These are phyloP conservation scores for Diogma glabrata DNA, from an alignment of 2,888 invertebrate species.

Conservation along the genomic window DNA sequence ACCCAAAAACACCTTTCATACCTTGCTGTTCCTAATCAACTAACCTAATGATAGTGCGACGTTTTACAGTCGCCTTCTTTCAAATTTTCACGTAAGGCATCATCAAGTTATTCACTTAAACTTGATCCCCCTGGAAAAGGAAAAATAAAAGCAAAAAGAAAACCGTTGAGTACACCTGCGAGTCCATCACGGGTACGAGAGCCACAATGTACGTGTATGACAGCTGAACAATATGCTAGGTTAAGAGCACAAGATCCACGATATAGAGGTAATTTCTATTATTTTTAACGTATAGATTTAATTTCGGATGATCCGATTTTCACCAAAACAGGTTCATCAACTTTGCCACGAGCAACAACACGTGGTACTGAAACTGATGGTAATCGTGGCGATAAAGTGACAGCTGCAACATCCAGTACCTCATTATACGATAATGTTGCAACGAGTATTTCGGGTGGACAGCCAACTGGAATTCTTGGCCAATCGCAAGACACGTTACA, in stretches of 20 bases:
- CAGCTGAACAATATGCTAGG: constrained; percentile 81
- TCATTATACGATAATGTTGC: constrained; percentile 79
- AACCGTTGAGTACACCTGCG: constrained; percentile 85
- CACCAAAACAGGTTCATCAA: constrained; percentile 61
- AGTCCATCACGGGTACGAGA: constrained; percentile 76
- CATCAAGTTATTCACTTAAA: constrained; percentile 91
- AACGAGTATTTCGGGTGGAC: constrained; percentile 12
- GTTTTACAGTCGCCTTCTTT: constrained; percentile 89
- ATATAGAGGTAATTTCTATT: constrained; percentile 58
- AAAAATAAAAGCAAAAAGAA: constrained; percentile 78
- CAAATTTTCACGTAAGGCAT: constrained; percentile 95
- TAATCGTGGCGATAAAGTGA: constrained; percentile 51
- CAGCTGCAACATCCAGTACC: constrained; percentile 77
- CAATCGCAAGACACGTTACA: constrained; percentile 37
- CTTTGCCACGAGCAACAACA: constrained; percentile 65
- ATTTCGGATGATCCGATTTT: too few species aligned
- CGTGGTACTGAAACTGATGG: constrained; percentile 58
- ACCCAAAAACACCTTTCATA: constrained; percentile 9
- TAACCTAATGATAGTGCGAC: constrained; percentile 47
- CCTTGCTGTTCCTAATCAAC: constrained; percentile 37
- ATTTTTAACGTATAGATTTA: too few species aligned
- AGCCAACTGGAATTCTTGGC: not conserved
- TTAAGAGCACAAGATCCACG: constrained; percentile 74
- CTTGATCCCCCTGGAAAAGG: constrained; percentile 81
- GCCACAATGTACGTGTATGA: constrained; percentile 92